Percentiles rank a stretch among this genome's conserved stretches.
phyloP scores from a whole-genome alignment of 2,113 vertebrate species.

The Bothrops jararaca region DNA sequence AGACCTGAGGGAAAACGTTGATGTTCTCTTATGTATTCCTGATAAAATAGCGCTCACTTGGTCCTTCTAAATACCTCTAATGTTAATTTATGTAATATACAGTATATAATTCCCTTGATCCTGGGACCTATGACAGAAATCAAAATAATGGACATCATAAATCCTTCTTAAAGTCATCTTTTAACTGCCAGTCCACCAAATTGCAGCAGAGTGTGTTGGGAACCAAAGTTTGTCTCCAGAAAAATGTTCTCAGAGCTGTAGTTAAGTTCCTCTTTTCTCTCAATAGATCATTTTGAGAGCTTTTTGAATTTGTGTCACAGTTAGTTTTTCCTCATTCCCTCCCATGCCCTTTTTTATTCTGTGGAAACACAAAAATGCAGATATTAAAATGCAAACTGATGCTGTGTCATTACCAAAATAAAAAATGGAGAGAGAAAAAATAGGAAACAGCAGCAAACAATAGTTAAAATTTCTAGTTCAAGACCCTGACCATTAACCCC shows the following conservation, averaged over 20 bases:
- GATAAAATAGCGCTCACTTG: neutral
- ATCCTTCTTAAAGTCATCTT: neutral
- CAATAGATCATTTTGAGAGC: neutral
- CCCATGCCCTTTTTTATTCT: neutral
- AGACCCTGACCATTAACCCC: neutral
- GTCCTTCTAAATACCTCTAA: neutral
- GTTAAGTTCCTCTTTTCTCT: neutral
- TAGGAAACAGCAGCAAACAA: constrained; percentile 1
- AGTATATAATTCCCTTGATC: neutral
- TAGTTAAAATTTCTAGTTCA: neutral
- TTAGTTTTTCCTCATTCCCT: neutral
- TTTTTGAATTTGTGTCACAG: neutral
- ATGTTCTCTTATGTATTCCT: neutral
- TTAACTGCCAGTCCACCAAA: neutral
- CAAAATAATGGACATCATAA: neutral
- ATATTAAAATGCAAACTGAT: neutral
- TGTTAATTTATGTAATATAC: neutral
- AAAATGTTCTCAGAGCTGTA: neutral
- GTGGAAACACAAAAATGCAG: neutral
- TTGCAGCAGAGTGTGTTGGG: neutral
- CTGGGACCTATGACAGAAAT: neutral
- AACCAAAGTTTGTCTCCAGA: neutral
- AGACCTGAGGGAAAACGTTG: neutral
- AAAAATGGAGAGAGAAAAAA: neutral
- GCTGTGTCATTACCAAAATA: neutral